A percentile compares a stretch with the other conserved stretches of the same genome.
Conservation (phyloP, 2,113 vertebrate species). For the Oryzias melastigma region DNA sequence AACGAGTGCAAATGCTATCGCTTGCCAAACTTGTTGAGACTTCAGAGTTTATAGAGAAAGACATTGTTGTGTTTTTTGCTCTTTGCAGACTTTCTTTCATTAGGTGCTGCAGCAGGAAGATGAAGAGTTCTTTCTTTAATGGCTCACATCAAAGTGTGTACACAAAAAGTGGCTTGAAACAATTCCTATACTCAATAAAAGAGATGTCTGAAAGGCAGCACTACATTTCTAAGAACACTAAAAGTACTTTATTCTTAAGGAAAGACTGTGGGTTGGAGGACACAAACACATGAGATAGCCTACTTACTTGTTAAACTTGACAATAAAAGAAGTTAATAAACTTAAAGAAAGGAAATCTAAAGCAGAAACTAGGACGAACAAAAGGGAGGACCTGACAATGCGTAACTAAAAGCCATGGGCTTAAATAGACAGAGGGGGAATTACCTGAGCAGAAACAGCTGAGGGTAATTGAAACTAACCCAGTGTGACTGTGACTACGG, state of each 20-base stretch:
- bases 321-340: too few species aligned
- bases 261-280: constrained; percentile 12
- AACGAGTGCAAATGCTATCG: constrained; percentile 46
- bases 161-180: constrained; percentile 49
- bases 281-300: constrained; percentile 1
- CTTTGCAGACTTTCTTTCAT: constrained; percentile 44
- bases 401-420: too few species aligned
- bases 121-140: constrained; percentile 36
- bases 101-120: constrained; percentile 29
- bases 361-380: too few species aligned
- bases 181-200: constrained; percentile 47
- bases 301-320: constrained; percentile 5
- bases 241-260: too few species aligned
- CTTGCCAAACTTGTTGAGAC: constrained; percentile 42
- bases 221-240: constrained; percentile 29
- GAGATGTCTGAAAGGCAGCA: constrained; percentile 32
- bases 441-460: too few species aligned
- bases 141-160: constrained; percentile 50
- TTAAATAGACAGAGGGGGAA: too few species aligned
- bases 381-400: too few species aligned
- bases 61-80: constrained; percentile 39
- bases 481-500: too few species aligned
- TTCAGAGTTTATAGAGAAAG: constrained; percentile 38
- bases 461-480: too few species aligned
- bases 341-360: too few species aligned